These are phyloP conservation scores for Pangasius sanitwongsei DNA, from an alignment of 2,797 vertebrate species.

Conservation along the genomic window DNA sequence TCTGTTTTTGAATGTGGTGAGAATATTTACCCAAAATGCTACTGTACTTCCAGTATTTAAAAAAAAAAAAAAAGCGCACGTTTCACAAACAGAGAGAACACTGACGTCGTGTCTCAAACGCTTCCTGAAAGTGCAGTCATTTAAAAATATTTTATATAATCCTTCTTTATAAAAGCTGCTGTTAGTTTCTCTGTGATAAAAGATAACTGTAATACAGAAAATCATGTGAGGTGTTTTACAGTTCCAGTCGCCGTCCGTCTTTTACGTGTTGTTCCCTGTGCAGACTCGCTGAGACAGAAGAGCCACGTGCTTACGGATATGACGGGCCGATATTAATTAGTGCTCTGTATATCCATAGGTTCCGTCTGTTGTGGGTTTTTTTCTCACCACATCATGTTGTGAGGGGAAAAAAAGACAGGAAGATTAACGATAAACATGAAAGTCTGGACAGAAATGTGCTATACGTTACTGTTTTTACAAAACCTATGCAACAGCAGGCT, in stretches of 20 bases:
- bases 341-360: background rate
- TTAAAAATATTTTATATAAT: background rate
- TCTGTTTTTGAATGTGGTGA: background rate
- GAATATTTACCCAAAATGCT: too few relatives aligned
- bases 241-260: too few relatives aligned
- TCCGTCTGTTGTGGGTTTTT: background rate
- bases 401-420: background rate
- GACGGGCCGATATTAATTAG: background rate
- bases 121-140: background rate
- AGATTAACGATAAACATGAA: background rate
- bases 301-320: background rate
- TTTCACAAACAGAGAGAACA: background rate
- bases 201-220: background rate
- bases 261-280: background rate
- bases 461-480: background rate
- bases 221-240: background rate
- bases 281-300: background rate
- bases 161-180: background rate
- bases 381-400: background rate
- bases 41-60: background rate
- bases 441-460: background rate
- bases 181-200: background rate
- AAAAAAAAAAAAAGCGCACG: background rate
- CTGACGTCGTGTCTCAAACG: background rate
- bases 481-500: slow-evolving; percentile 14